phyloP scores from a whole-genome alignment of 2,797 vertebrate species.

The Poecilia wingei region DNA sequence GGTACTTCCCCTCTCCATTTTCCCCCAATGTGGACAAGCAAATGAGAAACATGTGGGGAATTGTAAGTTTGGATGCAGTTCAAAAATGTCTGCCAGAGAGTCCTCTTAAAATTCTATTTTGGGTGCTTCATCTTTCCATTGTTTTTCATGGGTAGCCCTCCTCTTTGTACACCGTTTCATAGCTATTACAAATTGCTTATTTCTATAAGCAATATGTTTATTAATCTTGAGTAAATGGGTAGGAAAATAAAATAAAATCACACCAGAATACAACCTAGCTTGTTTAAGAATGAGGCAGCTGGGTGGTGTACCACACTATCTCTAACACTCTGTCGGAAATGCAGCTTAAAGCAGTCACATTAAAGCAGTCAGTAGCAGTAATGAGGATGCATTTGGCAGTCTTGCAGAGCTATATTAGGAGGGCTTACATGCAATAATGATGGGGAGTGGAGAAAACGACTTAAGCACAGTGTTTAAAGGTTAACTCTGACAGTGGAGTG shows the following conservation, averaged over 20 bases:
- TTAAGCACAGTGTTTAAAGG: conserved; percentile 69
- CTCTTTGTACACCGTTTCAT: conserved; percentile 38
- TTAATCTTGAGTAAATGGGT: conserved; percentile 38
- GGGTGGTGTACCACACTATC: conserved; percentile 29
- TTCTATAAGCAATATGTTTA: conserved; percentile 13
- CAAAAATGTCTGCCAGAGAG: conserved; percentile 67
- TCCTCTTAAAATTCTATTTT: conserved; percentile 71
- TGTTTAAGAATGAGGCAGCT: conserved; percentile 29
- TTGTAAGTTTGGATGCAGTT: conserved; percentile 64
- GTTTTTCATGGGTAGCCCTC: conserved; percentile 47
- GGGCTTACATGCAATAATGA: conserved; percentile 67
- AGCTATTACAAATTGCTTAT: conserved; percentile 32
- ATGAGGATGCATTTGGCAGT: conserved; percentile 64
- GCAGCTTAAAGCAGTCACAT: conserved; percentile 57
- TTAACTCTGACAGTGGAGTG: conserved; percentile 57
- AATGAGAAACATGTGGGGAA: conserved; percentile 79
- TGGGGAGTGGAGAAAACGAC: conserved; percentile 52
- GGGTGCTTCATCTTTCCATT: conserved; percentile 48
- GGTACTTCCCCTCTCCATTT: conserved; percentile 3
- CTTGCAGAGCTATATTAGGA: conserved; percentile 71
- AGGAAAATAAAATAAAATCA: conserved; percentile 20
- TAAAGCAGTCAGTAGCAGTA: conserved; percentile 65
- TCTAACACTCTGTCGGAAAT: conserved; percentile 41
- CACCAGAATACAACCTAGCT: conserved; percentile 16
- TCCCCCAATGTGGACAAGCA: conserved; percentile 46